Evolutionary conservation across 2,888 invertebrate genomes (phyloP).

Genomic region (Augochlorella aurata): DNA sequence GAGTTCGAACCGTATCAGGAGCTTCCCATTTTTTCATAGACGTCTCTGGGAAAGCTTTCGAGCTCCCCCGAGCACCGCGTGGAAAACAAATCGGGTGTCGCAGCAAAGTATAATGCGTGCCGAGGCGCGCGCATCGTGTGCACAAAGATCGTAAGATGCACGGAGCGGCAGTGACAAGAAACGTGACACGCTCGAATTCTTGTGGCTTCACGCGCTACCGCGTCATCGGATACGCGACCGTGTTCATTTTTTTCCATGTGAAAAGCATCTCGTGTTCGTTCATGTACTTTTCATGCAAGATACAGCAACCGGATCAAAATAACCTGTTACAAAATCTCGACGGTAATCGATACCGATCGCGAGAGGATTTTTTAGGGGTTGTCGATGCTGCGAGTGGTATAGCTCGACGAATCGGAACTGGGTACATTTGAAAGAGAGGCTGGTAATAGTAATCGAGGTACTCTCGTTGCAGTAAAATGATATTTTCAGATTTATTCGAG

Average conservation of each 20-base stretch:
- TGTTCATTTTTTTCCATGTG: slow-evolving; percentile 38
- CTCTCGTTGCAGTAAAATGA: no score
- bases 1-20: neutral
- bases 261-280: slow-evolving; percentile 43
- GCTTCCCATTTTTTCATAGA: neutral
- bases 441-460: no score
- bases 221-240: slow-evolving; percentile 61
- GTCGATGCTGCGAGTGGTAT: neutral
- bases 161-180: slow-evolving; percentile 46
- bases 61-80: neutral
- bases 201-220: slow-evolving; percentile 72
- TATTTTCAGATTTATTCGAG: no score
- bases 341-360: neutral
- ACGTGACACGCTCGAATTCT: slow-evolving; percentile 71
- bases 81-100: neutral
- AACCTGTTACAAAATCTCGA: neutral
- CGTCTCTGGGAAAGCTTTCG: neutral
- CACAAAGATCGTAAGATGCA: slow-evolving; percentile 39
- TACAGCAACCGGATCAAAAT: neutral
- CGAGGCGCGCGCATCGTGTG: slow-evolving; percentile 1
- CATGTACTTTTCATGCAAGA: slow-evolving; percentile 3
- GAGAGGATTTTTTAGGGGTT: neutral
- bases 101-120: neutral
- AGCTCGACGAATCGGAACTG: neutral
- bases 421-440: no score